phyloP scores from a whole-genome alignment of 1,140 invertebrate genomes.

The Penaeus vannamei region DNA sequence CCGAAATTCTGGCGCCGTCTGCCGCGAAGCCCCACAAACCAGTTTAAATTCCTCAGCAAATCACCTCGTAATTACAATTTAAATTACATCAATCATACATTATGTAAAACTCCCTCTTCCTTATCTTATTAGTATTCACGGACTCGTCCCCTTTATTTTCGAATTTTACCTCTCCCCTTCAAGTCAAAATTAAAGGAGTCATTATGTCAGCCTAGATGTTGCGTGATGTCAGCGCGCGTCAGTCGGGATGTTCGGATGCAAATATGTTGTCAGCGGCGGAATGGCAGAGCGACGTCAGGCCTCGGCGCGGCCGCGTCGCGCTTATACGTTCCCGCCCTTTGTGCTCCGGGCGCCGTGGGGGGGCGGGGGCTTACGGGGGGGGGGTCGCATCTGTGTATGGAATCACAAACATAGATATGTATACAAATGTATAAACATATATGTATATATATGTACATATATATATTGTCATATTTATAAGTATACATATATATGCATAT shows the following conservation, averaged over 20 bases:
- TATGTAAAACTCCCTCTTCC: constrained; percentile 67
- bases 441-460: no score
- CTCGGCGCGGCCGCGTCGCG: no score
- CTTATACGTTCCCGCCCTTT: no score
- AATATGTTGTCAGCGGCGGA: constrained; percentile 49
- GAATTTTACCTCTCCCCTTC: constrained; percentile 54
- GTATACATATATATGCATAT: no score
- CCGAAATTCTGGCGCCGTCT: constrained; percentile 33
- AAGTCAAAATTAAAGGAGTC: constrained; percentile 65
- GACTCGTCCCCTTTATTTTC: constrained; percentile 57
- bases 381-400: no score
- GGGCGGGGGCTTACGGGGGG: no score
- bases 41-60: constrained; percentile 65
- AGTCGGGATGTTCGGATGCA: constrained; percentile 55
- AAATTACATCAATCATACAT: constrained; percentile 68
- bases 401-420: no score
- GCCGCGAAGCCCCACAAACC: constrained; percentile 38
- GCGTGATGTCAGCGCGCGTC: constrained; percentile 6
- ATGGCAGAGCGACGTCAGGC: not conserved
- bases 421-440: no score
- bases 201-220: constrained; percentile 35
- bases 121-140: constrained; percentile 68
- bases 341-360: no score
- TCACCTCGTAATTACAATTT: constrained; percentile 67
- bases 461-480: no score